Conservation (phyloP, 2,888 invertebrate species). For the Germaria angustata region DNA sequence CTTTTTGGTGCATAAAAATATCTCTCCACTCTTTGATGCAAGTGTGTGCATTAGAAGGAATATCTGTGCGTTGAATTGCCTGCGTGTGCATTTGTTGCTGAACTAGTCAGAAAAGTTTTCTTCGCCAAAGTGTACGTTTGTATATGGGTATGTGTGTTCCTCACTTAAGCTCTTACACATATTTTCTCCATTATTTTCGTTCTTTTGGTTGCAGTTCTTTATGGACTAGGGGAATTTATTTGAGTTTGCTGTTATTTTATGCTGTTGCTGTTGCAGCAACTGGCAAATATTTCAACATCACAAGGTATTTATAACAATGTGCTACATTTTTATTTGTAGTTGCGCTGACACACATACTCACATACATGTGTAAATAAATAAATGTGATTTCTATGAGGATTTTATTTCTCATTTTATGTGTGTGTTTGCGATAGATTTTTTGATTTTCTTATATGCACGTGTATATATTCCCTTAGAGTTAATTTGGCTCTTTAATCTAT, state of each 20-base stretch:
- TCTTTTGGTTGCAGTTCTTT: slow-evolving; percentile 14
- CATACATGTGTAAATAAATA: too few relatives aligned
- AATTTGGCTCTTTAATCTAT: background rate
- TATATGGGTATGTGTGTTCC: slow-evolving; percentile 1
- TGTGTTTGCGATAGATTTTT: background rate
- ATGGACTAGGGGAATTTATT: slow-evolving; percentile 42
- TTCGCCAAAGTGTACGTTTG: background rate
- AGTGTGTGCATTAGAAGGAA: background rate
- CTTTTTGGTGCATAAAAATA: background rate
- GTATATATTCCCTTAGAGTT: background rate
- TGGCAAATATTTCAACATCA: slow-evolving; percentile 17
- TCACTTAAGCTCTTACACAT: background rate
- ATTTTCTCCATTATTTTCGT: background rate
- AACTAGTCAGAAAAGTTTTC: slow-evolving; percentile 45
- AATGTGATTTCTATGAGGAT: slow-evolving; percentile 46
- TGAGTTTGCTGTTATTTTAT: slow-evolving; percentile 23
- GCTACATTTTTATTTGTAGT: slow-evolving; percentile 22
- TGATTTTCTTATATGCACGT: too few relatives aligned
- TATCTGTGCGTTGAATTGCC: slow-evolving; percentile 1
- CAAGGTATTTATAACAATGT: slow-evolving; percentile 35
- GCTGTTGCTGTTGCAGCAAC: background rate
- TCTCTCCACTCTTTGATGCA: background rate
- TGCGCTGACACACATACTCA: slow-evolving; percentile 18
- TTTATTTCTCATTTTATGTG: slow-evolving; percentile 18
- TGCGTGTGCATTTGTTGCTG: slow-evolving; percentile 40